Percentiles rank a stretch among this genome's conserved stretches.
Conservation (phyloP, 2,888 invertebrate species). For the Melolontha melolontha region DNA sequence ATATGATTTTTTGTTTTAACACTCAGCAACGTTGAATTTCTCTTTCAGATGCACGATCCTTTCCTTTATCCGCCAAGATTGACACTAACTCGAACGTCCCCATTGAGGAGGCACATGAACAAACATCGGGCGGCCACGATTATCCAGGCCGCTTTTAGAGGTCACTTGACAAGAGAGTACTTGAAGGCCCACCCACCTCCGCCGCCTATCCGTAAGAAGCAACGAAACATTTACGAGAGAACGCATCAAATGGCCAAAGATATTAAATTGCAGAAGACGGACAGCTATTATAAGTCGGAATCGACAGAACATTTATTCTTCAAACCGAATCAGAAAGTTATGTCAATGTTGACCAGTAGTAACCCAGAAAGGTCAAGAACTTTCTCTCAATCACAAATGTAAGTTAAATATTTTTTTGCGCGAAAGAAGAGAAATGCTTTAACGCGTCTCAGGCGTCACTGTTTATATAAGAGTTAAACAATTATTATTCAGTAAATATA, state of each 20-base stretch:
- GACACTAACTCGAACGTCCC: background rate
- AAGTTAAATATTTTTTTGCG: background rate
- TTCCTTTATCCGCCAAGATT: background rate
- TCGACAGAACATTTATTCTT: slow-evolving; percentile 60
- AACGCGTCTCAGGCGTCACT: too few relatives aligned
- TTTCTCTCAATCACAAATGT: slow-evolving; percentile 29
- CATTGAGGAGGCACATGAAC: slow-evolving; percentile 45
- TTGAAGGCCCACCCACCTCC: slow-evolving; percentile 53
- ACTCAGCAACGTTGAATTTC: background rate
- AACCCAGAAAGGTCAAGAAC: slow-evolving; percentile 11
- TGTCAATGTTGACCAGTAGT: slow-evolving; percentile 43
- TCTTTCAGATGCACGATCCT: background rate
- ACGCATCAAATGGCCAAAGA: slow-evolving; percentile 59
- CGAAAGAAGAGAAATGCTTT: background rate
- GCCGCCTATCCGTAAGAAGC: slow-evolving; percentile 39
- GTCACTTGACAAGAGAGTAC: slow-evolving; percentile 58
- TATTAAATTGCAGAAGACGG: slow-evolving; percentile 58
- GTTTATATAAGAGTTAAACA: too few relatives aligned
- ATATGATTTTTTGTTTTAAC: background rate
- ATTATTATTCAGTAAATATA: too few relatives aligned
- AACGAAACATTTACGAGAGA: slow-evolving; percentile 21
- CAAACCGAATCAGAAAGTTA: slow-evolving; percentile 40
- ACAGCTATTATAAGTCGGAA: slow-evolving; percentile 64
- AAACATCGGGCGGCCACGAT: slow-evolving; percentile 60
- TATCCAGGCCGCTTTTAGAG: slow-evolving; percentile 60